phyloP scores from a whole-genome alignment of 53 echinoderm and acorn worm genomes.

The Hippasteria phrygiana region DNA sequence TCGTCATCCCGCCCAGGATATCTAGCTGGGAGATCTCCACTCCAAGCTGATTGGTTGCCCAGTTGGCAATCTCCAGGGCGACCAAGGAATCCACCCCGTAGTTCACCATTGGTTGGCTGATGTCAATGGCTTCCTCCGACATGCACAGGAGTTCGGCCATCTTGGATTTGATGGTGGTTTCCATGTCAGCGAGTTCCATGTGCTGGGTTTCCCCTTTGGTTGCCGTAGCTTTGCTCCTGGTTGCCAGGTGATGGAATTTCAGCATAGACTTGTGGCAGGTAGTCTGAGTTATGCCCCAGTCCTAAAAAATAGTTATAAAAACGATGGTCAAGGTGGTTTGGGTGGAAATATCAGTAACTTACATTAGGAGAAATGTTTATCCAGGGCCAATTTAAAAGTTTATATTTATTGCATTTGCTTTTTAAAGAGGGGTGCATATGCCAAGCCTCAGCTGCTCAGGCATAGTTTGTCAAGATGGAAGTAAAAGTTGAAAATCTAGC shows the following conservation, averaged over 20 bases:
- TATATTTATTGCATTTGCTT: too few species aligned
- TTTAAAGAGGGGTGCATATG: too few species aligned
- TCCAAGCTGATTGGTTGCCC: constrained; percentile 93
- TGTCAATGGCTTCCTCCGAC: constrained; percentile 86
- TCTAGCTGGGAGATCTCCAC: constrained; percentile 94
- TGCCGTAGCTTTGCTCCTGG: constrained; percentile 69
- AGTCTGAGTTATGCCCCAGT: constrained; percentile 79
- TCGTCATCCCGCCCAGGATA: constrained; percentile 96
- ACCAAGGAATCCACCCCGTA: constrained; percentile 97
- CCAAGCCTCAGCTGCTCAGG: too few species aligned
- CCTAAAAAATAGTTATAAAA: constrained; percentile 51
- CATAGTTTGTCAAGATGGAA: too few species aligned
- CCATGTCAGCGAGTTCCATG: constrained; percentile 76
- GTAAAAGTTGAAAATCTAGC: too few species aligned
- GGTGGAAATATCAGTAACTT: too few species aligned
- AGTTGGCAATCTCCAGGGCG: constrained; percentile 95
- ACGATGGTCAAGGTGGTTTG: too few species aligned
- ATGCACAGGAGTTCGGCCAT: constrained; percentile 90
- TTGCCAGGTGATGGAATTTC: constrained; percentile 87
- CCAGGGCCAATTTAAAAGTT: too few species aligned
- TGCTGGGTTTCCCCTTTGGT: constrained; percentile 71
- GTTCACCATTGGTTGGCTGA: constrained; percentile 98
- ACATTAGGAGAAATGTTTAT: too few species aligned
- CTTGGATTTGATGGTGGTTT: constrained; percentile 72
- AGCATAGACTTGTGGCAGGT: constrained; percentile 75